Evolutionary conservation across 2,797 vertebrate species (phyloP), one percentile per base, ranked within the genome.

Genomic region (Parotocinclus haroldoi): DNA sequence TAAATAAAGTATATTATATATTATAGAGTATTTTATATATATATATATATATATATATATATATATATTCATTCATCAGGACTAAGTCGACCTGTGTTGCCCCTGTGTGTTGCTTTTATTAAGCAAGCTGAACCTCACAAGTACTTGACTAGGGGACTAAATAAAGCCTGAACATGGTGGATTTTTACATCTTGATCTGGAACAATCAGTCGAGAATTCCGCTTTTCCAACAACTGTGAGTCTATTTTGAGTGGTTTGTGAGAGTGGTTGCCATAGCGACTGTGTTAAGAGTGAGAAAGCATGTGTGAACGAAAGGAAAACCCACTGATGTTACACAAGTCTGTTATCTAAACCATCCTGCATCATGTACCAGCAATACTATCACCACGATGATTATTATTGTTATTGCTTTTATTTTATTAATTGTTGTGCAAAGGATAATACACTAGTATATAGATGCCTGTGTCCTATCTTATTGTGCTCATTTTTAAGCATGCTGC

Each of bases 311-410:
- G 49, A 76, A 64, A 80, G 78, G 77, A 81, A 75, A 80, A 56
- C 74, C 76, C 78, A 75, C 77, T 74, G 61, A 71, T 55, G 67
- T 84, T 84, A 81, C 68, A 68, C 76, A 82, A 82, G 52, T 53
- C 53, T 51, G 57, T 78, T 74, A 78, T 81, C 75, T 76, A 77
- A 79, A 81, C 56, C 65, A 62, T 62, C 58, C 65, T 27, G 60
- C 57, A 58, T n/a, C 49, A 75, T 64, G 57, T 66, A 76, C 27
- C 17, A 56, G 17, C 16, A 64, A 51, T 11, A 46, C 61, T 4
- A 60, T 64, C 11, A 58, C 16, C 44, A 19, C 7, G 18, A 27
- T 44, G 37, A 40, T 65, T 16, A 17, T 59, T 51, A 7, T 14
- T 46, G 0, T 37, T 42, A 14, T 50, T 63, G 36, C 39, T 40